Percentiles rank a stretch among this genome's conserved stretches.
These are phyloP conservation scores for Congeria kusceri DNA, from an alignment of 2,888 invertebrate species.

Conservation along the genomic window DNA sequence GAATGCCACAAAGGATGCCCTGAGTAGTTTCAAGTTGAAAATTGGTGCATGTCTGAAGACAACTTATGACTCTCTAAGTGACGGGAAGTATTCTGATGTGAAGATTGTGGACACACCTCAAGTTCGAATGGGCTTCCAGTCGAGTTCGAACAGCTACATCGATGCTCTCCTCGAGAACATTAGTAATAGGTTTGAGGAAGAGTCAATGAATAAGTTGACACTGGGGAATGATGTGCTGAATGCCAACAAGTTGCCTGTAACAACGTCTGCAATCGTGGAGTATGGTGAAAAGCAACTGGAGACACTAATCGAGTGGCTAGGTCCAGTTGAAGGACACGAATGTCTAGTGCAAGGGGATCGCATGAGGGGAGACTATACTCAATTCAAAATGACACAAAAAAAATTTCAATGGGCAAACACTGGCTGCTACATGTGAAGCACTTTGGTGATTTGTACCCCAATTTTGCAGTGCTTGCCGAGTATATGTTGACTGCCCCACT, in stretches of 20 bases:
- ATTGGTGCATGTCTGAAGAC: not conserved
- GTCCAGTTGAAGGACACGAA: not conserved
- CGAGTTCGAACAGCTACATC: conserved; percentile 9
- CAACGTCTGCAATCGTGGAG: not conserved
- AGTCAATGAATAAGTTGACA: conserved; percentile 29
- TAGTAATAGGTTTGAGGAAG: conserved; percentile 31
- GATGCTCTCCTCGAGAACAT: conserved; percentile 22
- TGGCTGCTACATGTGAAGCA: conserved; percentile 10
- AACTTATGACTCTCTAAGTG: not conserved
- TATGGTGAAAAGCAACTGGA: conserved; percentile 14
- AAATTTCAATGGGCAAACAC: conserved; percentile 9
- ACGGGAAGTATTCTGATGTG: not conserved
- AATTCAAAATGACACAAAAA: conserved; percentile 28
- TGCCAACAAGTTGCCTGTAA: conserved; percentile 19
- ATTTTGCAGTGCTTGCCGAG: conserved; percentile 14
- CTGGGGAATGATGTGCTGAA: conserved; percentile 24
- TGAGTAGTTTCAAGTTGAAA: not conserved
- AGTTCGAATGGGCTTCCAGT: conserved; percentile 37
- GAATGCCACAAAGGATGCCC: not conserved
- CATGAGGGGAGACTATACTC: conserved; percentile 15
- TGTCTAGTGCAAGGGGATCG: conserved; percentile 10
- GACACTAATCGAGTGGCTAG: conserved; percentile 3
- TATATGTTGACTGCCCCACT: conserved; percentile 29
- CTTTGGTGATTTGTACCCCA: conserved; percentile 11
- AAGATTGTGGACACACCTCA: not conserved